phyloP scores from a whole-genome alignment of 2,888 invertebrate species.

The Odontomyia ornata region DNA sequence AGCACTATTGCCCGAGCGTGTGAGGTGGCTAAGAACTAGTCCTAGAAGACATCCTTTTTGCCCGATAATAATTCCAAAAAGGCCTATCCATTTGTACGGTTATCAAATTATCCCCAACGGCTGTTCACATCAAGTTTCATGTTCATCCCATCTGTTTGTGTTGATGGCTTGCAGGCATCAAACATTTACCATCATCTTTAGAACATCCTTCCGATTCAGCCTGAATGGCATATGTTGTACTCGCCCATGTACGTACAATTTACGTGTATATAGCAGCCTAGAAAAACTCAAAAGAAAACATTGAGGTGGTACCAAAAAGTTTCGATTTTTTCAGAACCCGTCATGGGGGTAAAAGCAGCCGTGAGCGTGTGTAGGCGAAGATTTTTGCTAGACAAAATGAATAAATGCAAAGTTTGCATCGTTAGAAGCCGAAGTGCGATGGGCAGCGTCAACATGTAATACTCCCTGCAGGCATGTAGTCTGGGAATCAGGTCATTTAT shows the following conservation, averaged over 20 bases:
- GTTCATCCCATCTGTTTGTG: slow-evolving; percentile 39
- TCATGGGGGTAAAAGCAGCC: background rate
- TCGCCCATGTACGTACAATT: background rate
- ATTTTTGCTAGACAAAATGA: background rate
- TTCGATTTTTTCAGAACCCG: slow-evolving; percentile 1
- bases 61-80: slow-evolving; percentile 20
- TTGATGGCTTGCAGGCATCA: slow-evolving; percentile 38
- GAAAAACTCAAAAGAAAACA: background rate
- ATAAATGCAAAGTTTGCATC: too few species aligned
- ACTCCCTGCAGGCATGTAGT: background rate
- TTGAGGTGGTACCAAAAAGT: slow-evolving; percentile 7
- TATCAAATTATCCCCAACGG: slow-evolving; percentile 44
- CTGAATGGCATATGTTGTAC: slow-evolving; percentile 3
- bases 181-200: slow-evolving; percentile 32
- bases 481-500: background rate
- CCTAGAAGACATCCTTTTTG: background rate
- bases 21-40: background rate
- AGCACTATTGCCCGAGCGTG: background rate
- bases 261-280: background rate
- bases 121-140: slow-evolving; percentile 44
- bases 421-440: too few species aligned
- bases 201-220: slow-evolving; percentile 13
- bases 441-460: too few species aligned
- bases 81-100: slow-evolving; percentile 14
- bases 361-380: background rate